Evolutionary conservation across 1,140 invertebrate genomes (phyloP).

Genomic region (Drosophila yakuba): DNA sequence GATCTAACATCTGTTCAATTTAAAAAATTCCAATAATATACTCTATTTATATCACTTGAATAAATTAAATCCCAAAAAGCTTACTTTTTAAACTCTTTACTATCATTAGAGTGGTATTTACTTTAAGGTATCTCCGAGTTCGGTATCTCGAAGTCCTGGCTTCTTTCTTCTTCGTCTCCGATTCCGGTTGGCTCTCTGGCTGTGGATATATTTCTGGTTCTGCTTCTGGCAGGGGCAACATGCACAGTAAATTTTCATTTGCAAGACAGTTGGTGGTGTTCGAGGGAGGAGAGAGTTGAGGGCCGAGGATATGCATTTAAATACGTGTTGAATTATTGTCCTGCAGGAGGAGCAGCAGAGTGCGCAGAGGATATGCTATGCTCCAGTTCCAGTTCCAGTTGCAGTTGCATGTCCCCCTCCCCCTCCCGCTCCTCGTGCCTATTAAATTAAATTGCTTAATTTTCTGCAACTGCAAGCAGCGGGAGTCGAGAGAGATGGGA

Average conservation of each 20-base stretch:
- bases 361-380: constrained; percentile 55
- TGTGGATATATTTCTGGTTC: constrained; percentile 39
- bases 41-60: no score
- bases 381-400: constrained; percentile 32
- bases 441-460: constrained; percentile 83
- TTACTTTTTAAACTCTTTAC: no score
- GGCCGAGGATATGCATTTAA: constrained; percentile 68
- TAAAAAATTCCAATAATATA: no score
- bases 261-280: constrained; percentile 59
- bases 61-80: not conserved
- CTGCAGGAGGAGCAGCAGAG: constrained; percentile 52
- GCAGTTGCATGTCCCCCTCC: not conserved
- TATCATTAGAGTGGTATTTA: not conserved
- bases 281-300: not conserved
- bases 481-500: constrained; percentile 1
- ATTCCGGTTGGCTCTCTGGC: constrained; percentile 31
- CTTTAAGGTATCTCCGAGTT: constrained; percentile 4
- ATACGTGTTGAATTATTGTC: constrained; percentile 82
- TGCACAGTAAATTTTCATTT: constrained; percentile 81
- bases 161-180: constrained; percentile 19
- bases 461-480: constrained; percentile 61
- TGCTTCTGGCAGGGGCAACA: constrained; percentile 68
- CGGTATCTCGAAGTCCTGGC: not conserved
- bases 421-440: constrained; percentile 43
- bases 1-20: no score